A percentile compares a stretch with the other conserved stretches of the same genome.
Conservation (phyloP, 1,140 invertebrate species). For the Meloidogyne hapla region DNA sequence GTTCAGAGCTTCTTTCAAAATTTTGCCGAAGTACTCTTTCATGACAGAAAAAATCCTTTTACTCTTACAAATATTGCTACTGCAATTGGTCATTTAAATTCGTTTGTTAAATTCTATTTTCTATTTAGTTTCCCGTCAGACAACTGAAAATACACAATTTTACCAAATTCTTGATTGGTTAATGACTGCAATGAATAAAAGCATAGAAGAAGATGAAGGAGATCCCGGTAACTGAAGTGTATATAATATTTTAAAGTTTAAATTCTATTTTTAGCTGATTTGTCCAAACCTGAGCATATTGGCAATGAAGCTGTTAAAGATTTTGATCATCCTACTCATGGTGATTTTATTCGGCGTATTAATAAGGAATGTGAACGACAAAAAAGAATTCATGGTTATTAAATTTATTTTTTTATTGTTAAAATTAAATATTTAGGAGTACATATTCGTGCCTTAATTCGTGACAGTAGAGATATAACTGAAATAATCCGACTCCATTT, state of each 20-base stretch:
- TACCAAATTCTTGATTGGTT: constrained; percentile 17
- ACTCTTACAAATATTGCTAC: constrained; percentile 30
- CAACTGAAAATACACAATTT: constrained; percentile 5
- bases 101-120: background rate
- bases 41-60: constrained; percentile 10
- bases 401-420: background rate
- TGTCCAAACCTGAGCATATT: constrained; percentile 34
- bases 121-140: background rate
- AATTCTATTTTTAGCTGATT: constrained; percentile 31
- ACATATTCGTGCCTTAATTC: constrained; percentile 20
- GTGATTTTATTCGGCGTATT: constrained; percentile 19
- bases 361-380: constrained; percentile 27
- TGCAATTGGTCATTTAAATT: constrained; percentile 23
- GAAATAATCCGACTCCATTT: constrained; percentile 35
- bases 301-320: constrained; percentile 33
- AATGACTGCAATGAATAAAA: constrained; percentile 4
- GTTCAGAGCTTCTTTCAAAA: constrained; percentile 32
- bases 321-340: constrained; percentile 40
- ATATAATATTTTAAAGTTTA: constrained; percentile 11
- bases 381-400: constrained; percentile 9
- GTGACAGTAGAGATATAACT: constrained; percentile 25
- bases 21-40: constrained; percentile 29
- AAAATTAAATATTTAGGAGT: constrained; percentile 8
- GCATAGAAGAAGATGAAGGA: constrained; percentile 32
- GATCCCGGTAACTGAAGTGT: constrained; percentile 17